Evolutionary conservation across 2,797 vertebrate genomes (phyloP).

Genomic region (Otolemur crassicaudatus): DNA sequence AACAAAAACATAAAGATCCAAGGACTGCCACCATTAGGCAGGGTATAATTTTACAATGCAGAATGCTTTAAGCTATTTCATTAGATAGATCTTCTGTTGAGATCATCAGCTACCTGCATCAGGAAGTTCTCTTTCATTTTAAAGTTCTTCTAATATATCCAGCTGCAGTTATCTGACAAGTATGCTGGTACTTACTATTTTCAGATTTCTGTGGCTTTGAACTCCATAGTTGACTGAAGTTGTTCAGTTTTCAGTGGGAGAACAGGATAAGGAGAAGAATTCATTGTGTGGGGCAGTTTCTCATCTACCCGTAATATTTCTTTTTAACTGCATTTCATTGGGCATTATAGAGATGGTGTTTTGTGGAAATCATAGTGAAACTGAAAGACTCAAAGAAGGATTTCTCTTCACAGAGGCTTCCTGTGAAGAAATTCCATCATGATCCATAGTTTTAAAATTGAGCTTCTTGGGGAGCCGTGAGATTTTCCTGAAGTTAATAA

Average conservation of each 20-base stretch:
- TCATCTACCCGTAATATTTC: neutral
- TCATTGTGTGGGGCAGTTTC: neutral
- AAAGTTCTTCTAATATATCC: neutral
- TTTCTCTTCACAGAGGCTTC: conserved; percentile 10
- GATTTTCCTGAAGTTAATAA: neutral
- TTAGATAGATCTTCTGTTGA: neutral
- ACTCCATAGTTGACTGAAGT: neutral
- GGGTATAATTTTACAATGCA: neutral
- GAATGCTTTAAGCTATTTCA: neutral
- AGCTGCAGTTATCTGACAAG: neutral
- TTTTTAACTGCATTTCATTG: neutral
- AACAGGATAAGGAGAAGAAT: neutral
- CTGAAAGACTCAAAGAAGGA: neutral
- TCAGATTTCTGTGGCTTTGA: conserved; percentile 6
- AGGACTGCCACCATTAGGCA: neutral
- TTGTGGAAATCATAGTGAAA: neutral
- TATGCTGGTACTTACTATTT: neutral
- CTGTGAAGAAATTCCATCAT: neutral
- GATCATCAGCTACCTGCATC: neutral
- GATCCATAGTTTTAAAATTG: neutral
- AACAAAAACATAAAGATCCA: conserved; percentile 20
- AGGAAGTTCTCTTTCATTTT: neutral
- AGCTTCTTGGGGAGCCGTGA: neutral
- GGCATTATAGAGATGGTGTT: neutral
- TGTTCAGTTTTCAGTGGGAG: neutral